phyloP scores from a whole-genome alignment of 2,113 vertebrate genomes.

The Garra rufa region DNA sequence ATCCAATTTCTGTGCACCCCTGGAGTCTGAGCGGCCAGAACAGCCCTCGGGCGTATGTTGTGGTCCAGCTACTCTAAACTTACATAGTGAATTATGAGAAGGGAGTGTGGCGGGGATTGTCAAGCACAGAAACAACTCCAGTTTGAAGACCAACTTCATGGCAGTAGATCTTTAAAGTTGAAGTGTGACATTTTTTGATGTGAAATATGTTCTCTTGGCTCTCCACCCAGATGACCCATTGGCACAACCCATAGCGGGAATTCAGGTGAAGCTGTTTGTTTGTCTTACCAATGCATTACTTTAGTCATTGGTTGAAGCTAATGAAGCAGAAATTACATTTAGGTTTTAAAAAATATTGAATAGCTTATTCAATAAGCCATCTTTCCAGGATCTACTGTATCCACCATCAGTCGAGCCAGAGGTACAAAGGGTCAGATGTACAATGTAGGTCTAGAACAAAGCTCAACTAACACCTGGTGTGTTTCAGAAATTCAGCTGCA shows the following conservation, averaged over 20 bases:
- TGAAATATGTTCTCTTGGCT: background rate
- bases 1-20: constrained; percentile 47
- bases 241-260: background rate
- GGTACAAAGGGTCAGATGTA: constrained; percentile 3
- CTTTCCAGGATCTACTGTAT: background rate
- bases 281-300: background rate
- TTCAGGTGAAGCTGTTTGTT: background rate
- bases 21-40: constrained; percentile 22
- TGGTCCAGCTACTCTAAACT: background rate
- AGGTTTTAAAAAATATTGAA: background rate
- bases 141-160: background rate
- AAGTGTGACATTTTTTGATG: background rate
- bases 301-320: background rate
- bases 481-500: background rate
- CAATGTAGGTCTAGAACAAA: background rate
- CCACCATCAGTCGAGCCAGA: background rate
- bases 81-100: background rate
- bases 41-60: background rate
- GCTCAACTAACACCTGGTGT: constrained; percentile 1
- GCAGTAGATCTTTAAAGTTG: background rate
- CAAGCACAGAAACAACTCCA: background rate
- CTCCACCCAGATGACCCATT: background rate
- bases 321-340: background rate
- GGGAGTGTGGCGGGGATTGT: background rate
- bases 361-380: background rate